These are phyloP conservation scores for Alligator sinensis DNA, from an alignment of 2,113 vertebrate genomes.

Conservation along the genomic window DNA sequence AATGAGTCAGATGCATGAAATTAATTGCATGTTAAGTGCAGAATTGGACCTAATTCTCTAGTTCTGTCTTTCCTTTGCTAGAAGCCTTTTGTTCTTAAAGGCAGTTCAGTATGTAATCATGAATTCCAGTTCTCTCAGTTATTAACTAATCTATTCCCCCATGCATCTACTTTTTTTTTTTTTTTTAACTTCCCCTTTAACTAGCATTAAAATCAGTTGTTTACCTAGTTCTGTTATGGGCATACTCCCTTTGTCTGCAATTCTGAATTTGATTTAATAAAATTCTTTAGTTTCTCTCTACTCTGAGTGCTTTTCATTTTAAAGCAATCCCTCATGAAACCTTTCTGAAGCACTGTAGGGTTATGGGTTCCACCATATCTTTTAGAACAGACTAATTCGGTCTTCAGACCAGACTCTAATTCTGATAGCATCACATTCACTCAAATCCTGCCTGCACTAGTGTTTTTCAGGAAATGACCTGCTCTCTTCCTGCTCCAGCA, in stretches of 20 bases:
- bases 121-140: not conserved
- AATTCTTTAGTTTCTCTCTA: not conserved
- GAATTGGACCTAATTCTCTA: not conserved
- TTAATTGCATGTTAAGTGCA: not conserved
- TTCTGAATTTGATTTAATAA: fast-evolving
- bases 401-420: not conserved
- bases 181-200: not conserved
- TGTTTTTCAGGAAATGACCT: not conserved
- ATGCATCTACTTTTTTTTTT: not conserved
- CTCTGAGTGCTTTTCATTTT: not conserved
- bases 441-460: not conserved
- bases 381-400: not conserved
- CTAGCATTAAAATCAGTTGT: not conserved
- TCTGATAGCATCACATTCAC: not conserved
- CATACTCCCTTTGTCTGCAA: fast-evolving
- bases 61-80: not conserved
- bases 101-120: not conserved
- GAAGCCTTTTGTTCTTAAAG: not conserved
- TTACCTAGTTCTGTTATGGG: too few species aligned
- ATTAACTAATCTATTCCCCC: not conserved
- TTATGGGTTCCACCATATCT: not conserved
- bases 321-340: not conserved
- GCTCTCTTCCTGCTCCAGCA: not conserved
- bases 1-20: not conserved
- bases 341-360: not conserved